Evolutionary conservation across 2,888 invertebrate genomes (phyloP), one percentile per base, ranked within the genome.

Genomic region (Drosophila koepferae): DNA sequence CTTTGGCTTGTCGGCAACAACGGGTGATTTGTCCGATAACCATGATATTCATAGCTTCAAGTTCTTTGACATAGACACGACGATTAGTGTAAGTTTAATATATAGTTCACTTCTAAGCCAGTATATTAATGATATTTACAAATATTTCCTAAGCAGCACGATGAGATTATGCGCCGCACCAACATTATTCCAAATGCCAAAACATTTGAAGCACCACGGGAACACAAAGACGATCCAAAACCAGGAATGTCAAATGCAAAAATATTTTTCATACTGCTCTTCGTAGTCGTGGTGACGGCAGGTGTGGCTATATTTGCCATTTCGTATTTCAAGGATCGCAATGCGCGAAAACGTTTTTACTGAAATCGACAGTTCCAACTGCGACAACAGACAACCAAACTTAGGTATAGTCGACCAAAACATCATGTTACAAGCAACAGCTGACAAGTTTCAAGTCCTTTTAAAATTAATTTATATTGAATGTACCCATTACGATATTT

Each of bases 1-100:
- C 93, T 96, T 99, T 92, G 99, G 99, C 2, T 94, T 98, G 6
- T 96, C 98, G 0, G 98, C 99, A 0, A 98, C 98, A 1, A 99
- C 99, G 0, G 99, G 99, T 2, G 99, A 99, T 92, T 94, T 99
- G 51, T 96, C 97, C 72, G 99, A 99, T 94, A 98, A 97, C 93
- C 99, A 99, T 93, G 99, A 99, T 93, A 95, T 99, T 73, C 94
- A 98, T 74, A 96, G 98, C 2, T 95, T 99, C 72, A 97, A 98
- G 93, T 95, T 99, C 91, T 99, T 97, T 91, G 98, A 99, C 92
- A 94, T 99, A 67, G 98, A 99, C 91, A 93, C 96, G 62, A 95
- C 96, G 62, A 95, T 95, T 73, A 95, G 81, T 64, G 93, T 92
- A 82, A 74, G 83, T 80, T 8, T 23, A 20, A n/a, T 46, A 7